These are phyloP conservation scores for Hemitrygon akajei DNA, from an alignment of 2,797 vertebrate species.

Conservation along the genomic window DNA sequence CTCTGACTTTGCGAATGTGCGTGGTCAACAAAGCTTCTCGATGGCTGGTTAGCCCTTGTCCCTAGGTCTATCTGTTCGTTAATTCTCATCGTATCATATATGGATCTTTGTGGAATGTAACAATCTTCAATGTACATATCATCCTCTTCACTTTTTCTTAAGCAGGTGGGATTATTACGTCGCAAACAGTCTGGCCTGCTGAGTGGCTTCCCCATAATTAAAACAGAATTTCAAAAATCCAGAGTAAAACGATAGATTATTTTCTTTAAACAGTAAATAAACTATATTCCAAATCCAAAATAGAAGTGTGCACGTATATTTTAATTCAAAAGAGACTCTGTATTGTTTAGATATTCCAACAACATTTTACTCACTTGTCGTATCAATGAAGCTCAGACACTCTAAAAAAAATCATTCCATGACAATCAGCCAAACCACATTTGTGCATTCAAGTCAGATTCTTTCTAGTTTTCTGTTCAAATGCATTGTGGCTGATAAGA, in stretches of 20 bases:
- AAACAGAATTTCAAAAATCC: background rate
- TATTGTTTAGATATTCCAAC: background rate
- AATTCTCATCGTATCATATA: constrained; percentile 97
- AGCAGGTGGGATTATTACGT: constrained; percentile 80
- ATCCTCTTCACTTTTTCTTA: constrained; percentile 92
- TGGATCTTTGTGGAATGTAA: constrained; percentile 93
- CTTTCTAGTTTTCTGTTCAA: background rate
- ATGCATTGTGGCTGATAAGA: constrained; percentile 2
- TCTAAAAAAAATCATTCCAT: background rate
- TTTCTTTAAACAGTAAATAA: background rate
- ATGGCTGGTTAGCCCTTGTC: constrained; percentile 82
- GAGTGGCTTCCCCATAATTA: constrained; percentile 87
- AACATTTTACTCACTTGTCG: constrained; percentile 5
- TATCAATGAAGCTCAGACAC: background rate
- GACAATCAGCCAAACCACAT: background rate
- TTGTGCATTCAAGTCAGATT: constrained; percentile 21
- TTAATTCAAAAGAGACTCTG: background rate
- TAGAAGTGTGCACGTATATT: background rate
- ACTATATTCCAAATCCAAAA: background rate
- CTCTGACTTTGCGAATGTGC: constrained; percentile 46
- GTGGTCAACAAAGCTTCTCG: constrained; percentile 64
- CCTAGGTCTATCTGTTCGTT: constrained; percentile 98
- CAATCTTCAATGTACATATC: constrained; percentile 97
- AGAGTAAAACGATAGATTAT: background rate
- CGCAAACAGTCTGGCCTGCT: constrained; percentile 95